Percentiles rank a stretch among this genome's conserved stretches.
phyloP scores from a whole-genome alignment of 2,113 vertebrate genomes.

The Phrynosoma platyrhinos region DNA sequence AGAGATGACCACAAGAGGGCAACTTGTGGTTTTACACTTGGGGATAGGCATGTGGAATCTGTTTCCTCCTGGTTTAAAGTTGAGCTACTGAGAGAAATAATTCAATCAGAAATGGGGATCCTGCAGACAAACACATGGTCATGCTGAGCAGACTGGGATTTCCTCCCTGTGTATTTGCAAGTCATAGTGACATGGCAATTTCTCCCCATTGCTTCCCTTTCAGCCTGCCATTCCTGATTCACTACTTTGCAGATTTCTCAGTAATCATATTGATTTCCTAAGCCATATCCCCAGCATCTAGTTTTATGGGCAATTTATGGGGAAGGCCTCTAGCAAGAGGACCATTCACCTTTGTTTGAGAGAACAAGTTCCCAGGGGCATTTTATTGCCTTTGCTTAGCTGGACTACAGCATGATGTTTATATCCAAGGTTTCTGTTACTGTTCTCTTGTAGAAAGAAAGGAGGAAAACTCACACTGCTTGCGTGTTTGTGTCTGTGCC shows the following conservation, averaged over 20 bases:
- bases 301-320: constrained; percentile 1
- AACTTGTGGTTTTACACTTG: not conserved
- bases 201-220: not conserved
- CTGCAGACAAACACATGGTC: not conserved
- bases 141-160: not conserved
- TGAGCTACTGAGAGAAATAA: not conserved
- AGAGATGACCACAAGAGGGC: constrained; percentile 23
- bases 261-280: not conserved
- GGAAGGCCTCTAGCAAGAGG: not conserved
- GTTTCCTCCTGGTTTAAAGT: not conserved
- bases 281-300: not conserved
- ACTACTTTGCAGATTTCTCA: not conserved
- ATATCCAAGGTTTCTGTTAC: not conserved
- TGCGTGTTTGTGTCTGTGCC: no score
- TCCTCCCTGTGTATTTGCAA: not conserved
- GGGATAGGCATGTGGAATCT: not conserved
- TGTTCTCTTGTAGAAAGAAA: not conserved
- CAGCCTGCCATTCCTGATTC: not conserved
- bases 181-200: not conserved
- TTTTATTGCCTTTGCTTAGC: constrained; percentile 15
- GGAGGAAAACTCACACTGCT: not conserved
- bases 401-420: not conserved
- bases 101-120: not conserved
- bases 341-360: constrained; percentile 1
- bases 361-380: not conserved